Evolutionary conservation across 1,140 invertebrate genomes (phyloP), one percentile per base, ranked within the genome.

Genomic region (Brachionus sp.): DNA sequence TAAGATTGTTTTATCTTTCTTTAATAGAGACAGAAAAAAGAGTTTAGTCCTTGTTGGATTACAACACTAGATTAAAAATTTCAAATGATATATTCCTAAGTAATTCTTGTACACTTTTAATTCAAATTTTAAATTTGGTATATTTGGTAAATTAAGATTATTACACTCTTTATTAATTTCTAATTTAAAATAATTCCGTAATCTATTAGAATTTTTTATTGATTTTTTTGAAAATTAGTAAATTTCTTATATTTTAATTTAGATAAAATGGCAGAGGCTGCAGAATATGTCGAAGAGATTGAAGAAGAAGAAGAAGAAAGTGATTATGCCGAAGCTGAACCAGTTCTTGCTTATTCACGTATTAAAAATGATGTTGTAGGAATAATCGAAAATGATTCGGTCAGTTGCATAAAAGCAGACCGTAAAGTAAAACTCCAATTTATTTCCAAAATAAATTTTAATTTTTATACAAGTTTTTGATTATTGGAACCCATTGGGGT

Each of bases 331-430:
- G 84, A 83, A 23, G 82, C 78, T 13, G 84, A 84, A 53, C 66
- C 83, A 16, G 39, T 77, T 62, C 29, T 62, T 23, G 46, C 66
- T 4, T 80, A 77, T 16, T 77, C 77, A n/a, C 90, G 96, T 70
- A 92, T 98, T 87, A 91, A 90, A 66, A 96, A 97, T 90, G 95
- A 97, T 90, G 87, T 98, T 5, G 90, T 92, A 85, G 91, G 92
- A 85, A 96, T 98, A 86, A 89, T 98, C 3, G 91, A 92, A 86
- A 94, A 93, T 86, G 95, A 97, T 90, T 93, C 93, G 84, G 93
- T 95, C 25, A 95, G 93, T 87, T 96, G 94, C 86, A 93, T 96
- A 85, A 93, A 94, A 85, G 94, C 97, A 13, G 95, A 98, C 90
- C 92, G 94, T 16, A 97, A 97, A 90, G 94, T 94, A 87, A 57